Evolutionary conservation across 2,113 vertebrate genomes (phyloP), one percentile per base, ranked within the genome.

Genomic region (Vidua chalybeata): DNA sequence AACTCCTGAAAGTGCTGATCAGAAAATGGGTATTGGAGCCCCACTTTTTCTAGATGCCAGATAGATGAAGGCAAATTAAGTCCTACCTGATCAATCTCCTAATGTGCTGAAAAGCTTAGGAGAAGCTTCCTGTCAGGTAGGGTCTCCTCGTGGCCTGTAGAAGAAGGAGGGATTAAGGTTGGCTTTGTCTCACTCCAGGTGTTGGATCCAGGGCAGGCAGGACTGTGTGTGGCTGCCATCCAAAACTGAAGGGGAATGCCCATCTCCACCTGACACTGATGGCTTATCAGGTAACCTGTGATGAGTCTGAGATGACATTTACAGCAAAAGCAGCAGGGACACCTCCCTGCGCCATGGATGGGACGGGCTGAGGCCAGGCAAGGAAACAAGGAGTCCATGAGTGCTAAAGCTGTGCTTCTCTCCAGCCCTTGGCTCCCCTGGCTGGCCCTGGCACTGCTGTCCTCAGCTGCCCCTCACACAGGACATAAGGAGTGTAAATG

Each of bases 371-470:
- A 23, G 62, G 26, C 49, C 49, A 68, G 51, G 30, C 54, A 68
- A 51, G 45, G 7, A 13, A 51, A 15, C 7, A 8, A 21, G 22
- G 33, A n/a, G 17, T 10, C 7, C 0, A 0, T 16, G 22, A 49
- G n/a, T 13, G 48, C 21, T 58, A 1, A 73, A 83, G 58, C 17
- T 7, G 2, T 27, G 35, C 48, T 55, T 49, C 71, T 69, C 0
- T 0, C 23, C 55, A 61, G 49, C 41, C 46, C 41, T 28, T 64
- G 37, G 17, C 18, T 75, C 17, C 77, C 20, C 61, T 0, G 2
- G 46, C 41, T 85, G 78, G 33, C 61, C 51, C 22, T 27, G 35
- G 26, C 56, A 19, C 5, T 51, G 45, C 52, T 24, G 52, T n/a
- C 82, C 61, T 77, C 56, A 71, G 35, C 24, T 54, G n/a, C 13